These are phyloP conservation scores for Phenganax marumi DNA, from an alignment of 92 coral and sea anemone species.

Conservation along the genomic window DNA sequence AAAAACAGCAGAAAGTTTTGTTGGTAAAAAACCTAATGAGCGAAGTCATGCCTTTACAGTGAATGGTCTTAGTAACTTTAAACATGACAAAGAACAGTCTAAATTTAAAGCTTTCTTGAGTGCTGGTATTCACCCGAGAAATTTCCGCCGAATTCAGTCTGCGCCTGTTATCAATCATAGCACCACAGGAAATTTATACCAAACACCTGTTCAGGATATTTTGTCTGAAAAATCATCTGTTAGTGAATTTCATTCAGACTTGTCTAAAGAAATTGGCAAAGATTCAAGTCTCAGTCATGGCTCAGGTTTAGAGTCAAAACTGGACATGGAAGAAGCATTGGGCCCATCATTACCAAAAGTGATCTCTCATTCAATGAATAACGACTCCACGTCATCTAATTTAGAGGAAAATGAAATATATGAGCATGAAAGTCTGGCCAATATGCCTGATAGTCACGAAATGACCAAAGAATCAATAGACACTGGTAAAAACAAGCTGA, in stretches of 20 bases:
- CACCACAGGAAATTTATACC: background rate
- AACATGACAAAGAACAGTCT: background rate
- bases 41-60: background rate
- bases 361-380: background rate
- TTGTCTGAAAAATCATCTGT: background rate
- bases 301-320: background rate
- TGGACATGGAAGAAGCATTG: background rate
- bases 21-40: background rate
- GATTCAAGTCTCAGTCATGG: background rate
- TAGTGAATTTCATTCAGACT: background rate
- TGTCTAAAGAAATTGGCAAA: background rate
- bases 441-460: background rate
- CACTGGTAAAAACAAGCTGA: background rate
- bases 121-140: conserved; percentile 8
- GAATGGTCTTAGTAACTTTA: background rate
- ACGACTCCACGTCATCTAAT: conserved; percentile 2
- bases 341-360: background rate
- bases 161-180: background rate
- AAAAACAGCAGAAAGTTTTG: background rate
- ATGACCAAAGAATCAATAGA: background rate
- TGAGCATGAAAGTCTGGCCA: background rate
- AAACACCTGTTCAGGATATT: background rate
- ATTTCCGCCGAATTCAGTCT: background rate
- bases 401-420: background rate
- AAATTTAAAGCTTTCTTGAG: conserved; percentile 5